Conservation (phyloP, 2,888 invertebrate species). For the Drosophila rubida region DNA sequence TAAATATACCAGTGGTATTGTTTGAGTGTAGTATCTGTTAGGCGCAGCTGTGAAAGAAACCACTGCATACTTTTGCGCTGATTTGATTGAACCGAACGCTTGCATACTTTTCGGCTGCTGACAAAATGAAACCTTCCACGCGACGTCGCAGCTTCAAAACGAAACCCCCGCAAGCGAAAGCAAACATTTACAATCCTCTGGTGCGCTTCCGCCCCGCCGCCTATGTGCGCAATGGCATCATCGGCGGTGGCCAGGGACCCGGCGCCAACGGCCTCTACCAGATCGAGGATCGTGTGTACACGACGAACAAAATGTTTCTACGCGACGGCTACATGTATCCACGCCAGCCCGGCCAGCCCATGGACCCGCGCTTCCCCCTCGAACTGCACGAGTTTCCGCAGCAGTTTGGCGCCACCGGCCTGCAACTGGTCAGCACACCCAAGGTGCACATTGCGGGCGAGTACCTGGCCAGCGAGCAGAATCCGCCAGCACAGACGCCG, state of each 20-base stretch:
- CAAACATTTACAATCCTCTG: constrained; percentile 70
- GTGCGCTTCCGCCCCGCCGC: constrained; percentile 78
- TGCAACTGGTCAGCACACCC: constrained; percentile 80
- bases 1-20: background rate
- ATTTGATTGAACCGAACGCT: constrained; percentile 1
- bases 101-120: constrained; percentile 48
- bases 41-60: background rate
- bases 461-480: constrained; percentile 74
- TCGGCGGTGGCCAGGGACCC: constrained; percentile 80
- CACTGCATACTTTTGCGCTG: constrained; percentile 41
- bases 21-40: constrained; percentile 5
- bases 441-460: constrained; percentile 84
- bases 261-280: constrained; percentile 82
- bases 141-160: constrained; percentile 83
- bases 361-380: constrained; percentile 83
- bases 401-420: constrained; percentile 81
- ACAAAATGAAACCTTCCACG: constrained; percentile 79
- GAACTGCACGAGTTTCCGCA: constrained; percentile 83
- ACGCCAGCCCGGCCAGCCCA: constrained; percentile 82
- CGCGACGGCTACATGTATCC: constrained; percentile 84
- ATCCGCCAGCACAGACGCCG: constrained; percentile 30
- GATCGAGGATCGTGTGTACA: constrained; percentile 83
- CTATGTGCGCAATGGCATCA: constrained; percentile 82
- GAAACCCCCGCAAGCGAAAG: constrained; percentile 72
- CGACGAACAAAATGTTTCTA: constrained; percentile 83